phyloP scores from a whole-genome alignment of 2,113 vertebrate genomes.

The Dolichallabes microphthalmus region DNA sequence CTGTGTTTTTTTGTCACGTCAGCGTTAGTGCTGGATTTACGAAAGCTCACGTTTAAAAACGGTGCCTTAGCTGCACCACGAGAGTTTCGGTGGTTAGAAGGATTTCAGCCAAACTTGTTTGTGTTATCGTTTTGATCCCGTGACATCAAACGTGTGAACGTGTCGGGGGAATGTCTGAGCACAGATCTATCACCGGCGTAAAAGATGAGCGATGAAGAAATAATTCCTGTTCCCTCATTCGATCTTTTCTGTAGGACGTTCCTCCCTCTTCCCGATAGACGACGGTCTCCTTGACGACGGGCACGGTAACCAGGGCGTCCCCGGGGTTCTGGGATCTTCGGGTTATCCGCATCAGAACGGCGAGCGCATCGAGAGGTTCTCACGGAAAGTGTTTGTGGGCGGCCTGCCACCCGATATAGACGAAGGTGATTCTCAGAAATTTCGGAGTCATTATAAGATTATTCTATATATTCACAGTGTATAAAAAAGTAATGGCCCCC shows the following conservation, averaged over 20 bases:
- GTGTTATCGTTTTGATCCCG: neutral
- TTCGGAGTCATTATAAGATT: neutral
- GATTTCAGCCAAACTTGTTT: neutral
- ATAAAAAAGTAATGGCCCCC: too few species aligned
- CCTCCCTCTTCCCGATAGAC: slow-evolving; percentile 95
- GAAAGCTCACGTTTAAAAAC: neutral
- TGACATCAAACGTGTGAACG: neutral
- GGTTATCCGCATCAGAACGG: slow-evolving; percentile 95
- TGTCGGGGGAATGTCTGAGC: too few species aligned
- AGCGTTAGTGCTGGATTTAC: neutral
- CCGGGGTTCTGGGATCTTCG: slow-evolving; percentile 85
- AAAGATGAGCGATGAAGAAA: neutral
- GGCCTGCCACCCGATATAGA: slow-evolving; percentile 96
- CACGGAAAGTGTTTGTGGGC: slow-evolving; percentile 96
- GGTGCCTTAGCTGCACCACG: neutral
- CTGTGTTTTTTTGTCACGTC: neutral
- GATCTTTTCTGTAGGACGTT: slow-evolving; percentile 79
- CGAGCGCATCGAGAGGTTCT: slow-evolving; percentile 93
- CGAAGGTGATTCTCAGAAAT: slow-evolving; percentile 77
- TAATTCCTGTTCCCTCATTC: neutral
- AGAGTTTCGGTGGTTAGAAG: neutral
- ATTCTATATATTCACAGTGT: too few species aligned
- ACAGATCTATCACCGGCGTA: neutral
- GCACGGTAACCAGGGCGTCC: slow-evolving; percentile 84
- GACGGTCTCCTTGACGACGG: slow-evolving; percentile 91